Conservation (phyloP, 2,888 invertebrate genomes). For the Spisula solida region DNA sequence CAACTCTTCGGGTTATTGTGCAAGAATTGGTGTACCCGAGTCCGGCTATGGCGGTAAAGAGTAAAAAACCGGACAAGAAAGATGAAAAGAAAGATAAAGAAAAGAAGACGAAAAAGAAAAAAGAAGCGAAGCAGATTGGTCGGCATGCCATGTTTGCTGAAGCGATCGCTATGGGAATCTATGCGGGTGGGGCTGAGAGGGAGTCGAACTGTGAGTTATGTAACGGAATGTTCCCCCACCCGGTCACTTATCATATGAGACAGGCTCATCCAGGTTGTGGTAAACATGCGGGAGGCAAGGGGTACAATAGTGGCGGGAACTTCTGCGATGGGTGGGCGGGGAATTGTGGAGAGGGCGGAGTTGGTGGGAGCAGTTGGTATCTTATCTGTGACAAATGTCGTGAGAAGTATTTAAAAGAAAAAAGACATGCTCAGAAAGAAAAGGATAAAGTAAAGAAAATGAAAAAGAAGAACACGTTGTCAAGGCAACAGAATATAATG, state of each 20-base stretch:
- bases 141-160: conserved; percentile 83
- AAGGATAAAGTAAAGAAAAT: conserved; percentile 87
- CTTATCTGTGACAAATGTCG: conserved; percentile 96
- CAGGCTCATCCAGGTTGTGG: conserved; percentile 97
- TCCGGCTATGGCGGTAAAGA: conserved; percentile 87
- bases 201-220: conserved; percentile 94
- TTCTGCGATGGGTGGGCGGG: conserved; percentile 96
- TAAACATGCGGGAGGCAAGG: conserved; percentile 94
- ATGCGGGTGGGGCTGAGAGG: conserved; percentile 82
- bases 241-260: conserved; percentile 97
- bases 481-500: conserved; percentile 84
- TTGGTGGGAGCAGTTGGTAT: conserved; percentile 94
- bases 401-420: conserved; percentile 91
- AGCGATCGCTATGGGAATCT: conserved; percentile 75
- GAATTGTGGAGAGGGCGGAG: conserved; percentile 95
- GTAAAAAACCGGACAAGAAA: conserved; percentile 82
- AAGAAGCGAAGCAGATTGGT: conserved; percentile 88
- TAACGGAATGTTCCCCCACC: conserved; percentile 90
- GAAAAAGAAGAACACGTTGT: conserved; percentile 79
- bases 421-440: conserved; percentile 81
- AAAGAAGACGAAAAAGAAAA: conserved; percentile 89
- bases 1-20: conserved; percentile 89
- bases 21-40: conserved; percentile 90
- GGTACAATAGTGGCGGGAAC: conserved; percentile 96
- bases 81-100: conserved; percentile 84